Evolutionary conservation across 2,113 vertebrate genomes (phyloP).

Genomic region (Vidua macroura): DNA sequence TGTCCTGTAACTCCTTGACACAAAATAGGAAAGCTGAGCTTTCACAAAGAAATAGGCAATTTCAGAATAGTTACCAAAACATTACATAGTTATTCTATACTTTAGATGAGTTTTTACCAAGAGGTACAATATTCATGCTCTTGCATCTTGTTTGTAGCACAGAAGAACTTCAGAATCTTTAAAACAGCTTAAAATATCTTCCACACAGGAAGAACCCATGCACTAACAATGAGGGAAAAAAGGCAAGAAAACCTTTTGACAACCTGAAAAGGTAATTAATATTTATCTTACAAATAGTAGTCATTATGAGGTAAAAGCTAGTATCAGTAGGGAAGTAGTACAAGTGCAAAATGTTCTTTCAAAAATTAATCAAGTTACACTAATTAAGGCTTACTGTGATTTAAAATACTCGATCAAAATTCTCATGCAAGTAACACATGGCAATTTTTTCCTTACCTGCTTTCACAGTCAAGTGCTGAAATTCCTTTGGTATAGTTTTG

Average conservation of each 20-base stretch:
- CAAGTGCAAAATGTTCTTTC: background rate
- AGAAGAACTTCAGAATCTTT: background rate
- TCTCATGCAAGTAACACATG: background rate
- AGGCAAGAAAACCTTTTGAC: background rate
- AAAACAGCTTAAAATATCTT: background rate
- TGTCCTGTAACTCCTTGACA: background rate
- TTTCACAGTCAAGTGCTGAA: conserved; percentile 68
- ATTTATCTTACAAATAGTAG: background rate
- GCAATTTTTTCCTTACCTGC: conserved; percentile 70
- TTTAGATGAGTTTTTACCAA: background rate
- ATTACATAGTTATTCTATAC: background rate
- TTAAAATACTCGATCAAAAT: background rate
- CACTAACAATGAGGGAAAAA: background rate
- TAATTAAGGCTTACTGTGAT: background rate
- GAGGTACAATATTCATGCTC: background rate
- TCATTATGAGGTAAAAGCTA: background rate
- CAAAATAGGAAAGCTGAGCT: background rate
- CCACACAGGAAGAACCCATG: background rate
- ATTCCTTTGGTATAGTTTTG: conserved; percentile 73
- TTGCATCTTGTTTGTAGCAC: background rate
- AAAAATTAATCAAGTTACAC: background rate
- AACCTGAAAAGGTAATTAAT: background rate
- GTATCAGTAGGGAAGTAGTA: background rate
- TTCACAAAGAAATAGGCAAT: background rate
- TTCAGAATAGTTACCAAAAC: background rate